Percentiles rank a stretch among this genome's conserved stretches.
Evolutionary conservation across 2,113 vertebrate species (phyloP).

Genomic region (Corydoras sp.): DNA sequence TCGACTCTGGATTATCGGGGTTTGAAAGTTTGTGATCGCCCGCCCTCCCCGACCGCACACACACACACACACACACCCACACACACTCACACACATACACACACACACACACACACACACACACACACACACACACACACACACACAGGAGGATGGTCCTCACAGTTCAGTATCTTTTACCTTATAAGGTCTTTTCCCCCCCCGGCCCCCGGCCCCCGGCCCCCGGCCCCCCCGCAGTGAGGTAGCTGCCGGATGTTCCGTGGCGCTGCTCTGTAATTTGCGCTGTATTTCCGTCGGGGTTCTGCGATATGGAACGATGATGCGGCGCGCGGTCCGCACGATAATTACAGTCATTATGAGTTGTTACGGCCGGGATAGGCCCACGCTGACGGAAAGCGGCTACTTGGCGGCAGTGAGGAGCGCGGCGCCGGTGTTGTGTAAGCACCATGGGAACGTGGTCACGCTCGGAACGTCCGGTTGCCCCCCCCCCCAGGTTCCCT

Average conservation of each 20-base stretch:
- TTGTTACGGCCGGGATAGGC: conserved; percentile 11
- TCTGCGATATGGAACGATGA: background rate
- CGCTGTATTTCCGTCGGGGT: conserved; percentile 11
- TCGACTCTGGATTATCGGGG: no score
- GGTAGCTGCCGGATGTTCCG: no score
- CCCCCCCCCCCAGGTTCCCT: background rate
- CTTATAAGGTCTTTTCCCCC: background rate
- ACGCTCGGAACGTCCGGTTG: background rate
- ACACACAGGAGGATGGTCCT: no score
- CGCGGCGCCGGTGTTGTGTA: background rate
- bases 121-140: no score
- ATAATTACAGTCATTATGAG: conserved; percentile 26
- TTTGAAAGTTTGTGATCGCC: background rate
- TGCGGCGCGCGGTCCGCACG: background rate
- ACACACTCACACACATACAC: no score
- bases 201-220: no score
- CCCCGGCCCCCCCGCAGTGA: no score
- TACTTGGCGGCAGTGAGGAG: background rate
- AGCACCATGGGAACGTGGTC: background rate
- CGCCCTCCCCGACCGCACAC: conserved; percentile 27
- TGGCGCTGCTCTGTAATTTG: background rate
- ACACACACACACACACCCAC: no score
- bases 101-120: no score
- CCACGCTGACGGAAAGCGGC: background rate
- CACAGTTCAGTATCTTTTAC: background rate